A percentile compares a stretch with the other conserved stretches of the same genome.
Evolutionary conservation across 2,113 vertebrate species (phyloP).

Genomic region (Oryzias melastigma): DNA sequence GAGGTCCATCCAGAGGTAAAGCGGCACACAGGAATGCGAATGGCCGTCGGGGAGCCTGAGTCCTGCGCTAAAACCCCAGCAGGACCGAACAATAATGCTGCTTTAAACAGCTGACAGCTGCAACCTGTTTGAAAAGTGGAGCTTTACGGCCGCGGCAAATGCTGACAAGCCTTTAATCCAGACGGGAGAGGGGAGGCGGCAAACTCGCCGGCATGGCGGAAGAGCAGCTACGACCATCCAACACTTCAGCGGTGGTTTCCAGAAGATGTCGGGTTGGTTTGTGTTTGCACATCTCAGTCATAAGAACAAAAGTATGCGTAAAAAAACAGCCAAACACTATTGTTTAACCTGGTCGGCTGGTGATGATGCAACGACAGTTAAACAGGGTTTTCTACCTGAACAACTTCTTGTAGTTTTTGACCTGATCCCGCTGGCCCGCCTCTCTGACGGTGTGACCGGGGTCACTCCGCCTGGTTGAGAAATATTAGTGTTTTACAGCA

Average conservation of each 20-base stretch:
- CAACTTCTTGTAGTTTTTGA: conserved; percentile 23
- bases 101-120: conserved; percentile 78
- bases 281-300: conserved; percentile 10
- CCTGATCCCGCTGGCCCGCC: conserved; percentile 6
- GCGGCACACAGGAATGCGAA: conserved; percentile 48
- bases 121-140: conserved; percentile 78
- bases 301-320: conserved; percentile 35
- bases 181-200: conserved; percentile 8
- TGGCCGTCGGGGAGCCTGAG: conserved; percentile 15
- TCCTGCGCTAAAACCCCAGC: conserved; percentile 51
- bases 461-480: not conserved
- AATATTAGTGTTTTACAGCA: too few relatives aligned
- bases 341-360: conserved; percentile 36
- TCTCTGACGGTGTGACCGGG: not conserved
- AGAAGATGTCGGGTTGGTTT: conserved; percentile 15
- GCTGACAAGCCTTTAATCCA: conserved; percentile 74
- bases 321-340: conserved; percentile 50
- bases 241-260: not conserved
- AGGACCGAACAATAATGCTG: conserved; percentile 71
- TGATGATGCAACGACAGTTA: conserved; percentile 59
- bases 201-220: conserved; percentile 27
- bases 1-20: conserved; percentile 42
- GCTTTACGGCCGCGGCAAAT: conserved; percentile 67
- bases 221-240: conserved; percentile 30
- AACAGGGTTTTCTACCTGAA: conserved; percentile 63